Base-by-base conservation (phyloP, 2,113 vertebrate species). In the Vanacampus margaritifer region DNA sequence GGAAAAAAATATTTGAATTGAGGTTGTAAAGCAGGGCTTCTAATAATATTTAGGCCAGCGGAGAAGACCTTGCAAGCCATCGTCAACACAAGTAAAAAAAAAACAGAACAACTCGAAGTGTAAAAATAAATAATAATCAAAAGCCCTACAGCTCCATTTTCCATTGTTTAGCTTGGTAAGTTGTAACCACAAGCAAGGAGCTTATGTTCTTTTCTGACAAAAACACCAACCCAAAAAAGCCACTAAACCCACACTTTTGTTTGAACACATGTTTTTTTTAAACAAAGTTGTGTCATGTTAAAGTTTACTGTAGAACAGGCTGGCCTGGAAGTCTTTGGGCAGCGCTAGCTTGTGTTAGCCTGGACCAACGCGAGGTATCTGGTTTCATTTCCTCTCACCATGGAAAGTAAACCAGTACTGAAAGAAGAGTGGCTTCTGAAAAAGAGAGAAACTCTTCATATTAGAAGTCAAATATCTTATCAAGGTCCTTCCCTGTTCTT, bases 401-500 rank as follows among this genome's bases (percentile, higher is more conserved):
- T 13, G 35, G 58, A 37, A 37, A 60, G 58, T 35, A 62, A 7
- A 41, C 23, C 37, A 8, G 11, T 5, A 32, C 24, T 11, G 17
- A 64, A 7, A 12, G 16, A 28, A 21, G 9, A 28, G 4, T 16
- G 23, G 17, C 1, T 32, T 48, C 26, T 48, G 16, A 10, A 41
- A 32, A 37, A n/a, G 28, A 46, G 35, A 24, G 57, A 50, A 28
- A 57, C 2, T n/a, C 3, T 32, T 21, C 9, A 21, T 2, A 35
- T 6, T 56, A 19, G 5, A 65, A 64, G 28, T 71, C 13, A 24
- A 67, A 59, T 11, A 35, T 16, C 23, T 48, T 62, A 60, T 66
- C 45, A 65, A 14, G 61, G 37, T 70, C 56, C 41, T 64, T 74
- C 69, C 70, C 59, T 53, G 58, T 43, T 71, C 28, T 67, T n/a